Evolutionary conservation across 2,888 invertebrate genomes (phyloP).

Genomic region (Acrocyrtus sp.): DNA sequence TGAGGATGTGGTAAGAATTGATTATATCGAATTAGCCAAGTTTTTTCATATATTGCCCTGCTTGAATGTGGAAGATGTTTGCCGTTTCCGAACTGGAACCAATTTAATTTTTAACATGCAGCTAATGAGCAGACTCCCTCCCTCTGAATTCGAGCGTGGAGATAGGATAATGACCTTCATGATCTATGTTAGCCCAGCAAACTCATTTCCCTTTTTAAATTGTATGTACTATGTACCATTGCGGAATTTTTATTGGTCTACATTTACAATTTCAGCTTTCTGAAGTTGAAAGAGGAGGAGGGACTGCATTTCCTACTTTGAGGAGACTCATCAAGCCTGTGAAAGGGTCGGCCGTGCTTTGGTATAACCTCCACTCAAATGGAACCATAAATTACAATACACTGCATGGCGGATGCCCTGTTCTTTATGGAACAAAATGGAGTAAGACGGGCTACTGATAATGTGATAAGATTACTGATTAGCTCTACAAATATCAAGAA

Average conservation of each 20-base stretch:
- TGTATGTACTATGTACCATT: too few species aligned
- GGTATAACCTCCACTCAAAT: slow-evolving; percentile 67
- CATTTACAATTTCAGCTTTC: slow-evolving; percentile 32
- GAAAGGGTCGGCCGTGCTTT: slow-evolving; percentile 67
- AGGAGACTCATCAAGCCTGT: slow-evolving; percentile 63
- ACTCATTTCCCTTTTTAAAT: too few species aligned
- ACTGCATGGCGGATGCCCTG: slow-evolving; percentile 69
- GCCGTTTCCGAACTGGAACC: too few species aligned
- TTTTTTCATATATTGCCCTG: too few species aligned
- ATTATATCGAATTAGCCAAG: too few species aligned
- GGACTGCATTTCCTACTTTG: slow-evolving; percentile 65
- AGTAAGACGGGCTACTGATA: slow-evolving; percentile 64
- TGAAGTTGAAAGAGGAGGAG: slow-evolving; percentile 64
- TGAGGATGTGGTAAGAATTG: slow-evolving; percentile 41
- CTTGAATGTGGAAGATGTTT: too few species aligned
- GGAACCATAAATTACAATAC: slow-evolving; percentile 67
- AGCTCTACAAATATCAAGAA: neutral
- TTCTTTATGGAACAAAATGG: slow-evolving; percentile 68
- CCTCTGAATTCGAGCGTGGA: slow-evolving; percentile 54
- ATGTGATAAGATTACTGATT: too few species aligned
- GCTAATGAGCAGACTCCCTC: slow-evolving; percentile 12
- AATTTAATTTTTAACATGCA: neutral
- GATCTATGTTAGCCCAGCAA: slow-evolving; percentile 64
- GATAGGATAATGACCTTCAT: slow-evolving; percentile 64
- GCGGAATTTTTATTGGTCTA: too few species aligned